Base-by-base conservation (phyloP, 2,113 vertebrate genomes). In the Epinephelus moara region DNA sequence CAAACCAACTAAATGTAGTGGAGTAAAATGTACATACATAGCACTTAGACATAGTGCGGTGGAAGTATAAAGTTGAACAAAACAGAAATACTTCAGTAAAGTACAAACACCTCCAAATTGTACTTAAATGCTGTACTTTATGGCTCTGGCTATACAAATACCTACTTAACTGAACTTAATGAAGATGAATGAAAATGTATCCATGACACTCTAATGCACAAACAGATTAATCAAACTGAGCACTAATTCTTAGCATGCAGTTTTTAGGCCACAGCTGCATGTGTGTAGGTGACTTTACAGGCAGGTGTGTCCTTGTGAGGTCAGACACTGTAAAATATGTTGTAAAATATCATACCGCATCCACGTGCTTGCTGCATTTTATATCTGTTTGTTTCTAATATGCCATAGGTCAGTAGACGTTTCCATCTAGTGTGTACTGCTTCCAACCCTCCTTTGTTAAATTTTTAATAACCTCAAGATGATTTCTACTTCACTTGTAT, bases 251-350 rank as follows among this genome's bases (percentile, higher is more conserved):
- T 37, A 37, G 19, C 14, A 61, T 61, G 19, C 8, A 13, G 25
- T 71, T 75, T 74, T 66, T 30, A 67, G 63, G 64, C 66, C 30
- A 78, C n/a, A 75, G 10, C 69, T 85, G 25, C 33, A 19, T 33
- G 42, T 33, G 49, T 53, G 40, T 47, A 10, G 4, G n/a, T 14
- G 47, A 49, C 10, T 74, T 57, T 52, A 33, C 15, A 62, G 15
- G 57, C 30, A 64, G 49, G 59, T 70, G 33, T 74, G 57, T 81
- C 68, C 56, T 71, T 71, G 6, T 70, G 50, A 60, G 69, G 10
- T 59, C 23, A 45, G 37, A 67, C 21, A 56, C 11, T 52, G 4
- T 68, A 9, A 70, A 27, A 18, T 37, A 4, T 42, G 70, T 7
- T 70, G 7, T n/a, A 62, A 74, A 2, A 3, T 67, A 77, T 82